These are phyloP conservation scores for Amphiprion percula DNA, from an alignment of 2,113 vertebrate genomes.

Conservation along the genomic window DNA sequence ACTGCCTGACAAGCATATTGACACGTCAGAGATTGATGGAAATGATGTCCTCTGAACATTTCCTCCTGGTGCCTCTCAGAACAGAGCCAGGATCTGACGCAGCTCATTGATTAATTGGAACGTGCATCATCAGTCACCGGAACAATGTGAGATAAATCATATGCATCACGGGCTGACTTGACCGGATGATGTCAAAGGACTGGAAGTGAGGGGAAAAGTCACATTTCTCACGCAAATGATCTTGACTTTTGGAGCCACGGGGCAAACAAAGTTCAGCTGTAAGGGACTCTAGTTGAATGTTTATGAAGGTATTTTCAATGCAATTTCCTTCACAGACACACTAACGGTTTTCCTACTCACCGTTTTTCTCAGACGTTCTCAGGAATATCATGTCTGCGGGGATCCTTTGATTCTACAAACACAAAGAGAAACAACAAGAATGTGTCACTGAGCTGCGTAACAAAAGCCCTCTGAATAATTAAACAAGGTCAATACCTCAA, in stretches of 20 bases:
- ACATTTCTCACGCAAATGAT: conserved; percentile 47
- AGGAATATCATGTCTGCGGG: conserved; percentile 87
- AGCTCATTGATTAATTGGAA: conserved; percentile 71
- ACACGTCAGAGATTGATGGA: conserved; percentile 71
- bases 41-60: conserved; percentile 63
- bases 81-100: conserved; percentile 34
- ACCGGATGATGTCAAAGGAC: conserved; percentile 46
- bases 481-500: conserved; percentile 74
- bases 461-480: conserved; percentile 77
- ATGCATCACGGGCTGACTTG: conserved; percentile 35
- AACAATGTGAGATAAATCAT: conserved; percentile 61
- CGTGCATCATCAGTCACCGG: conserved; percentile 65
- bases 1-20: conserved; percentile 62
- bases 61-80: conserved; percentile 44
- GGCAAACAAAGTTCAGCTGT: conserved; percentile 28
- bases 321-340: too few relatives aligned
- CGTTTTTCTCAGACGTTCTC: conserved; percentile 84
- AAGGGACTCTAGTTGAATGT: too few relatives aligned
- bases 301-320: too few relatives aligned
- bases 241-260: conserved; percentile 9
- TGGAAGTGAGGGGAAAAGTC: conserved; percentile 20
- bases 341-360: conserved; percentile 64
- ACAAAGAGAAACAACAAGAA: neutral
- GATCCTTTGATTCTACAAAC: conserved; percentile 85
- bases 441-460: conserved; percentile 35